Evolutionary conservation across 2,113 vertebrate species (phyloP).

Genomic region (Uropsilus gracilis): DNA sequence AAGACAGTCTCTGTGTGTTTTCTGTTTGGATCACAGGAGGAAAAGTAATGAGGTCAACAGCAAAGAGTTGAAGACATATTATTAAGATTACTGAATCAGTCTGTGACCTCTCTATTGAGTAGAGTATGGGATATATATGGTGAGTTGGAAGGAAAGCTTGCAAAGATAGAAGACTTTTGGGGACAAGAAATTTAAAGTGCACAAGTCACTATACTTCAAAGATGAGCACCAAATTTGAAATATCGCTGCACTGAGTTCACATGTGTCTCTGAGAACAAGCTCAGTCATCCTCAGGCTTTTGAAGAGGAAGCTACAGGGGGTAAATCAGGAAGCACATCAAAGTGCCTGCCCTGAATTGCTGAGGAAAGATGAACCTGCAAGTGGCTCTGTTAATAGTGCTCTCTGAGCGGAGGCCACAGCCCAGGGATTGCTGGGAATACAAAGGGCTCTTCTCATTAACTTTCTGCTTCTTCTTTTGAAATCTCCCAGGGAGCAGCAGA

Average conservation of each 20-base stretch:
- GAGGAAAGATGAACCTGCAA: slow-evolving; percentile 58
- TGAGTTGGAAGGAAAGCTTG: neutral
- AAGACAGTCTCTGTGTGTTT: neutral
- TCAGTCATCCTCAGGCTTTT: slow-evolving; percentile 58
- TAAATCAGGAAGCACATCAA: slow-evolving; percentile 73
- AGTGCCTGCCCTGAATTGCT: slow-evolving; percentile 52
- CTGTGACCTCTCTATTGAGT: neutral
- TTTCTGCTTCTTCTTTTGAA: slow-evolving; percentile 65
- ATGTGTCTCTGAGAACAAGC: slow-evolving; percentile 38
- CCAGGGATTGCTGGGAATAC: slow-evolving; percentile 46
- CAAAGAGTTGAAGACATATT: slow-evolving; percentile 7
- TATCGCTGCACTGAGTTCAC: slow-evolving; percentile 29
- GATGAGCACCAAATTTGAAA: slow-evolving; percentile 55
- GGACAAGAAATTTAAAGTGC: slow-evolving; percentile 63
- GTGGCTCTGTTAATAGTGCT: slow-evolving; percentile 54
- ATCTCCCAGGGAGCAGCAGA: slow-evolving; percentile 8
- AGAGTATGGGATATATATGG: neutral
- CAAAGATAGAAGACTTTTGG: slow-evolving; percentile 27
- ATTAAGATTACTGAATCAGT: neutral
- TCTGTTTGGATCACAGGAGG: neutral
- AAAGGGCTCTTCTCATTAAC: slow-evolving; percentile 70
- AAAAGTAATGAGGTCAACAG: neutral
- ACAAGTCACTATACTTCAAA: slow-evolving; percentile 64
- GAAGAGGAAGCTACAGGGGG: slow-evolving; percentile 71
- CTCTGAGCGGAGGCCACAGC: neutral